Percentiles rank a stretch among this genome's conserved stretches.
Conservation (phyloP, 1,140 invertebrate genomes). For the Drosophila saltans region DNA sequence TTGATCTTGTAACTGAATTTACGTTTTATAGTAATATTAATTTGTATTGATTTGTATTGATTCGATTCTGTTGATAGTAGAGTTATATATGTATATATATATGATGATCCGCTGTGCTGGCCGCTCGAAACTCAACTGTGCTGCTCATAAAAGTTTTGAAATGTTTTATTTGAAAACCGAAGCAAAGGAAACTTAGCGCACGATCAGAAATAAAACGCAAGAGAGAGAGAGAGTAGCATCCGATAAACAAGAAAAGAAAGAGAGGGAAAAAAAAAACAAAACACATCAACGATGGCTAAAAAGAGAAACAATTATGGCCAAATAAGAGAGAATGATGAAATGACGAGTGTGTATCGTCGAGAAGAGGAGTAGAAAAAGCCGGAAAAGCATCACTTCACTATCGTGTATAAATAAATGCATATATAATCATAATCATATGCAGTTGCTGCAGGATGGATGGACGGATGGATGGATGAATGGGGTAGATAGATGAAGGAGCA, state of each 20-base stretch:
- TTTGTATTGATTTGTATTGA: constrained; percentile 5
- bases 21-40: constrained; percentile 7
- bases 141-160: constrained; percentile 60
- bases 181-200: constrained; percentile 48
- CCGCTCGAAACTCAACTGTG: constrained; percentile 75
- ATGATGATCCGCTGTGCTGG: constrained; percentile 71
- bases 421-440: too few species aligned
- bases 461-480: not conserved
- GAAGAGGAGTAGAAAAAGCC: not conserved
- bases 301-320: constrained; percentile 57
- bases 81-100: constrained; percentile 22
- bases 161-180: constrained; percentile 76
- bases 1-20: constrained; percentile 39
- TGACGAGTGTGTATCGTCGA: not conserved
- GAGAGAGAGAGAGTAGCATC: constrained; percentile 25
- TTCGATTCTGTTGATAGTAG: constrained; percentile 21
- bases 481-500: too few species aligned
- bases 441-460: too few species aligned
- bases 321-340: constrained; percentile 4
- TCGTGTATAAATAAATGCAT: too few species aligned
- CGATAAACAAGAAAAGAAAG: constrained; percentile 27
- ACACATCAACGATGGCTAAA: constrained; percentile 10
- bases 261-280: constrained; percentile 5
- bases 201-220: constrained; percentile 70
- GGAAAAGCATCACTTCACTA: not conserved